Base-by-base conservation (phyloP, 1,140 invertebrate genomes). In the Heliconius nattereri region DNA sequence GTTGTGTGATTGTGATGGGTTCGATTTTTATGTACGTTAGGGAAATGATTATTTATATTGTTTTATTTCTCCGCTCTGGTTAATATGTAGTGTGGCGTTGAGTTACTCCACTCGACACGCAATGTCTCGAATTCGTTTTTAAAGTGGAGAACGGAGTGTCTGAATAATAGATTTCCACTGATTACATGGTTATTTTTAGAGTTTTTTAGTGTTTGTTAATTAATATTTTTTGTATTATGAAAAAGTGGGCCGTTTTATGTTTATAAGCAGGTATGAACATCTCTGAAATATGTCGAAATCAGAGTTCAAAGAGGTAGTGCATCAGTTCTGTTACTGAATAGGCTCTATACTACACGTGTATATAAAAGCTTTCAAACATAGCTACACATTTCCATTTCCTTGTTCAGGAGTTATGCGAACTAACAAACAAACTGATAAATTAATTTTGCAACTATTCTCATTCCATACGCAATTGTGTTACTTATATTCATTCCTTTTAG, bases 281-380 rank as follows among this genome's bases (percentile, higher is more conserved):
- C 3, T 16, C 40, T 45, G 16, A 45, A 45, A 45, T 45, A 45
- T 16, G 40, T 45, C 3, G 13, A 45, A 16, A 45, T 3, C 40
- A 45, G 5, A 45, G 40, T 45, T 16, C 40, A 45, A 16, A 45
- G 0, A 35, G 6, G 40, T 45, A 11, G 40, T 45, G 40, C 40
- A 45, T 45, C 40, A 45, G 3, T 45, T 54, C 19, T 54, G 20
- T 54, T 54, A 54, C 52, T 20, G 52, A 54, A 54, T n/a, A 54
- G 52, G 40, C 40, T 16, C 40, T 45, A 45, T 54, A n/a, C 2
- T 54, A n/a, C 52, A 54, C 8, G 20, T 54, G 20, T 54, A 54
- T 54, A 57, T 57, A 57, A 57, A 57, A 57, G n/a, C 54, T 57
- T 57, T 57, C 20, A 57, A n/a, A 57, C 54, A 57, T 57, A n/a